Evolutionary conservation across 1,140 invertebrate genomes (phyloP).

Genomic region (Cyclargus thomasi): DNA sequence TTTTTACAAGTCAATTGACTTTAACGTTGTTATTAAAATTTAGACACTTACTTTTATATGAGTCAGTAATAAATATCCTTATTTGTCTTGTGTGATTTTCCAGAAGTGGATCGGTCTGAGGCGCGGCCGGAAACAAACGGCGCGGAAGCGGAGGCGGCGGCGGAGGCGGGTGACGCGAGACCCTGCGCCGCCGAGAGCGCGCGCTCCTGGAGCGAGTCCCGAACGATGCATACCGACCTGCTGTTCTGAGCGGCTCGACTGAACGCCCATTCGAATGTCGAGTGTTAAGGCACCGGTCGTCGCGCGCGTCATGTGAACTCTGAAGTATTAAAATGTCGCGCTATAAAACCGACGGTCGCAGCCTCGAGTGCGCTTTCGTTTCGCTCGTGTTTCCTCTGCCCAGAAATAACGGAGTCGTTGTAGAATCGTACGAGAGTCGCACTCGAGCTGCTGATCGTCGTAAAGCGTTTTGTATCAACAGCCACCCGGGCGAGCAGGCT

Average conservation of each 20-base stretch:
- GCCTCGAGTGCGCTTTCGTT: background rate
- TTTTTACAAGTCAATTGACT: too few relatives aligned
- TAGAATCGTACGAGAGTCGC: background rate
- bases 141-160: slow-evolving; percentile 25
- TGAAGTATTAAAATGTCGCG: too few relatives aligned
- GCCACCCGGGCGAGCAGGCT: background rate
- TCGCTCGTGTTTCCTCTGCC: background rate
- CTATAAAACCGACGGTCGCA: background rate
- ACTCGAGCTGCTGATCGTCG: background rate
- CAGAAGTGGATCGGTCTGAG: slow-evolving; percentile 15
- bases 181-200: slow-evolving; percentile 47
- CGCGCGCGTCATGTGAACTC: too few relatives aligned
- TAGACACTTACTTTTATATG: too few relatives aligned
- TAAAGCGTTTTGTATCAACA: background rate
- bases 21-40: too few relatives aligned
- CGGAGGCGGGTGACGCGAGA: slow-evolving; percentile 36
- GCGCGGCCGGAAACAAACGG: background rate
- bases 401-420: background rate
- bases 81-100: too few relatives aligned
- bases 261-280: too few relatives aligned
- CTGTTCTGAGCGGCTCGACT: slow-evolving; percentile 38
- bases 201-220: slow-evolving; percentile 52
- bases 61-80: too few relatives aligned
- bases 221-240: slow-evolving; percentile 48
- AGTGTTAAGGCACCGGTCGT: too few relatives aligned